Percentiles rank a stretch among this genome's conserved stretches.
phyloP scores from a whole-genome alignment of 2,888 invertebrate species.

The Ophioninae sp. region DNA sequence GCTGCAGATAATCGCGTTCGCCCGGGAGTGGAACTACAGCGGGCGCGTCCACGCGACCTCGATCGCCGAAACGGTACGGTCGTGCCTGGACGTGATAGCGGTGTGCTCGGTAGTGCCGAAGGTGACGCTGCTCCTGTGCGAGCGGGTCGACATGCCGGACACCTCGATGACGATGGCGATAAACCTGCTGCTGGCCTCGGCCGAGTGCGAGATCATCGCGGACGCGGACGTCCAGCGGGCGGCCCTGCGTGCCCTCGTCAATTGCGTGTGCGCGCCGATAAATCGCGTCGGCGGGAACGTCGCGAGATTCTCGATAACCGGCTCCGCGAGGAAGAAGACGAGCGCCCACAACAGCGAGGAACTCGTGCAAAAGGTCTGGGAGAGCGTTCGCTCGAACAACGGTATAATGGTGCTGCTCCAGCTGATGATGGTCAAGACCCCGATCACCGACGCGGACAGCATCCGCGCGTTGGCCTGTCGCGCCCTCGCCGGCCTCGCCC shows the following conservation, averaged over 20 bases:
- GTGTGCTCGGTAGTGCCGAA: conserved; percentile 95
- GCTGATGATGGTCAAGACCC: conserved; percentile 94
- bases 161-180: conserved; percentile 86
- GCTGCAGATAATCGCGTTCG: conserved; percentile 92
- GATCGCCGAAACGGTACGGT: conserved; percentile 90
- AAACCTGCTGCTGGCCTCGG: conserved; percentile 83
- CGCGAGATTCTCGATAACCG: conserved; percentile 81
- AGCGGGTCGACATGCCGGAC: conserved; percentile 89
- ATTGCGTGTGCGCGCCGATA: conserved; percentile 96
- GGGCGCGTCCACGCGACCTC: conserved; percentile 84
- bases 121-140: conserved; percentile 88
- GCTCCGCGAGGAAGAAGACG: conserved; percentile 85
- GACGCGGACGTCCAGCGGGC: conserved; percentile 96
- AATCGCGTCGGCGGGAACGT: conserved; percentile 83
- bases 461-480: conserved; percentile 96
- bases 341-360: conserved; percentile 89
- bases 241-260: conserved; percentile 94
- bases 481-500: conserved; percentile 94
- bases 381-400: conserved; percentile 95
- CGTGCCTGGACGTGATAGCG: conserved; percentile 93
- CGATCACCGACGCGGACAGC: conserved; percentile 98
- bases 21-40: conserved; percentile 95
- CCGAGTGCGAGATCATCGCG: conserved; percentile 94
- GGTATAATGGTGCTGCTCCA: conserved; percentile 97
- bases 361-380: conserved; percentile 96